phyloP scores from a whole-genome alignment of 1,140 invertebrate genomes.

The Oryctes rhinoceros region DNA sequence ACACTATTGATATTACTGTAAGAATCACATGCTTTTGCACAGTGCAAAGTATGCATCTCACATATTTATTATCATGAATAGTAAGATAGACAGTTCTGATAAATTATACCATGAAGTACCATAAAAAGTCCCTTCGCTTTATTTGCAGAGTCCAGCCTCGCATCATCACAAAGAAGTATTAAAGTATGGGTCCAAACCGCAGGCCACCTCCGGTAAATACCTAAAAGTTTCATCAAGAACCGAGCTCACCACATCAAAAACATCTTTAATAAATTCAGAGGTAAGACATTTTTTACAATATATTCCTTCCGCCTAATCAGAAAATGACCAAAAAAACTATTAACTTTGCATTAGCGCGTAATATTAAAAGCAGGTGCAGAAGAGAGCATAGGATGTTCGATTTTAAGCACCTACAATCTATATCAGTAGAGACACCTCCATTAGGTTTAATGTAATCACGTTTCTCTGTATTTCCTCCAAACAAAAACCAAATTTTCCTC shows the following conservation, averaged over 20 bases:
- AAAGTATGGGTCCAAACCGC: slow-evolving; percentile 52
- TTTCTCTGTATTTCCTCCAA: too few species aligned
- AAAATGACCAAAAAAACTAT: too few species aligned
- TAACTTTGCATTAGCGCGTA: too few species aligned
- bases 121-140: slow-evolving; percentile 16
- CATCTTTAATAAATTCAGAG: slow-evolving; percentile 51
- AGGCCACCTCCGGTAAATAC: slow-evolving; percentile 49
- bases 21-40: not conserved
- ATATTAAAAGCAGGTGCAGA: too few species aligned
- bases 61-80: not conserved
- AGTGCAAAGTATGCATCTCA: not conserved
- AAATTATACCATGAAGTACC: not conserved
- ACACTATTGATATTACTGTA: slow-evolving; percentile 16
- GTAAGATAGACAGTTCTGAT: not conserved
- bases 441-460: too few species aligned
- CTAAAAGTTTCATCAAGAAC: slow-evolving; percentile 50
- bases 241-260: slow-evolving; percentile 51
- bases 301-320: too few species aligned
- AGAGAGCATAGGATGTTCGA: too few species aligned
- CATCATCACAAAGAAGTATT: slow-evolving; percentile 60
- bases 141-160: slow-evolving; percentile 59
- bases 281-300: slow-evolving; percentile 44
- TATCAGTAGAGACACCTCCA: too few species aligned
- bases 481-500: too few species aligned
- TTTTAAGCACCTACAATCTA: too few species aligned